Evolutionary conservation across 2,888 invertebrate genomes (phyloP).

Genomic region (Pachymerium ferrugineum): DNA sequence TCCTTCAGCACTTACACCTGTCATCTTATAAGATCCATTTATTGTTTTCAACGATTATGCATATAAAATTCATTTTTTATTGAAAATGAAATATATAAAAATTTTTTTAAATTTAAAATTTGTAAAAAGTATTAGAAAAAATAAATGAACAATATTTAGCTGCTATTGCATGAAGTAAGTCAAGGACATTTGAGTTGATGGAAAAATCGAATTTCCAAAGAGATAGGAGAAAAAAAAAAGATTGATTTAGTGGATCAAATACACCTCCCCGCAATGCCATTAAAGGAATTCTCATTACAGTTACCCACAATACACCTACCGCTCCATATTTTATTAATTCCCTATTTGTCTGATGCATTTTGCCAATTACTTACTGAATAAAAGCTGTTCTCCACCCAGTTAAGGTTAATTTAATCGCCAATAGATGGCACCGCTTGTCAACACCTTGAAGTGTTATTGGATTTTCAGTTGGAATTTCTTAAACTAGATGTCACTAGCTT

Average conservation of each 20-base stretch:
- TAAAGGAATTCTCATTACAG: background rate
- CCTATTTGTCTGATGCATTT: background rate
- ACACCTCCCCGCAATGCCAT: background rate
- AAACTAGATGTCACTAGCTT: background rate
- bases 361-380: background rate
- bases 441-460: background rate
- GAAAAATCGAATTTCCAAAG: constrained; percentile 12
- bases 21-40: too few relatives aligned
- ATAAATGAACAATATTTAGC: background rate
- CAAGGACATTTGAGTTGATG: constrained; percentile 13
- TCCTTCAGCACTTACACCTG: background rate
- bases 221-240: background rate
- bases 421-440: background rate
- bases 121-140: background rate
- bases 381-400: background rate
- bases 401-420: too few relatives aligned
- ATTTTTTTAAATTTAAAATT: too few relatives aligned
- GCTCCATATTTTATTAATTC: background rate
- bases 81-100: background rate
- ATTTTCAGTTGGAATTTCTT: background rate
- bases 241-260: background rate
- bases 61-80: background rate
- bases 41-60: too few relatives aligned
- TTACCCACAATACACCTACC: background rate
- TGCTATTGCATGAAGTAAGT: background rate